Percentiles rank a stretch among this genome's conserved stretches.
Evolutionary conservation across 1,140 invertebrate species (phyloP).

Genomic region (Melanaphis sacchari): DNA sequence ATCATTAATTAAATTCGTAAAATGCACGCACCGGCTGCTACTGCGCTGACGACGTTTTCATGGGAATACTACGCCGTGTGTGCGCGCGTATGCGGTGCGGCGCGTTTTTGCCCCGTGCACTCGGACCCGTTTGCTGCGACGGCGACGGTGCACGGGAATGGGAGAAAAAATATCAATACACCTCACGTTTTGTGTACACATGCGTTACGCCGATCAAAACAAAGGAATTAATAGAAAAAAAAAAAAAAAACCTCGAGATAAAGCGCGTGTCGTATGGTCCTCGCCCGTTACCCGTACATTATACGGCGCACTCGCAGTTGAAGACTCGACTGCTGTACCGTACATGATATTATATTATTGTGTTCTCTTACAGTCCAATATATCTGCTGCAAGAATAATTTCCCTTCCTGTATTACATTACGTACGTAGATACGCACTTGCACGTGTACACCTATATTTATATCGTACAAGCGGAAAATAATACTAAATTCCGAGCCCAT

Average conservation of each 20-base stretch:
- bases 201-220: not conserved
- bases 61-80: not conserved
- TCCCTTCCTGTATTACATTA: not conserved
- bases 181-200: not conserved
- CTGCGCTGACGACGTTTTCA: not conserved
- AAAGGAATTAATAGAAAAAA: not conserved
- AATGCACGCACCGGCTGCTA: not conserved
- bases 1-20: slow-evolving; percentile 26
- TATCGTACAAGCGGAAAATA: not conserved
- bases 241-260: not conserved
- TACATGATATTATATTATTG: not conserved
- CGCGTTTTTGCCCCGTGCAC: not conserved
- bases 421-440: too few species aligned
- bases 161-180: slow-evolving; percentile 6
- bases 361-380: not conserved
- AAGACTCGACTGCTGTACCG: not conserved
- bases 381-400: not conserved
- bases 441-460: not conserved
- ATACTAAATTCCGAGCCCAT: not conserved
- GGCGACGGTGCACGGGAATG: too few species aligned
- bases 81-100: too few species aligned
- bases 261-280: not conserved
- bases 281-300: not conserved
- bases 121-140: too few species aligned
- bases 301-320: not conserved